phyloP scores from a whole-genome alignment of 2,888 invertebrate genomes.

The Rhingia campestris region DNA sequence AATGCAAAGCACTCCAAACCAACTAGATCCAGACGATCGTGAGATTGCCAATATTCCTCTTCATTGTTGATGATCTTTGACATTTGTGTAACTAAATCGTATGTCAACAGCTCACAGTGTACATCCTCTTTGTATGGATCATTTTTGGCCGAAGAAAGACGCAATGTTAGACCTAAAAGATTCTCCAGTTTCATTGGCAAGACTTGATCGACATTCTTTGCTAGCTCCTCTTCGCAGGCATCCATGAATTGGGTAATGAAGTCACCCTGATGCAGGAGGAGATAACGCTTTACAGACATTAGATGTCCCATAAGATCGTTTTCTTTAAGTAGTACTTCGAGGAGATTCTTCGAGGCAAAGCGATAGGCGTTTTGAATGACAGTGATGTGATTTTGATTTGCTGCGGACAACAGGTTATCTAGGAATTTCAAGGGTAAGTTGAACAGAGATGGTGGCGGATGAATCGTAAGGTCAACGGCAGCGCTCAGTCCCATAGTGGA shows the following conservation, averaged over 20 bases:
- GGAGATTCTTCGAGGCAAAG: constrained; percentile 93
- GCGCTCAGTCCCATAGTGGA: too few relatives aligned
- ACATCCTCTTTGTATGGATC: constrained; percentile 98
- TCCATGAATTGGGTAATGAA: constrained; percentile 98
- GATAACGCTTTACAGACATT: constrained; percentile 92
- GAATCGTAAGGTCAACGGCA: too few relatives aligned
- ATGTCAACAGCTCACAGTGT: constrained; percentile 92
- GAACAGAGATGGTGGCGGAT: too few relatives aligned
- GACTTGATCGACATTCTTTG: constrained; percentile 94
- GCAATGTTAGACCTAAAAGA: constrained; percentile 93
- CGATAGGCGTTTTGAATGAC: constrained; percentile 95
- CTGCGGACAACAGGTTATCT: too few relatives aligned
- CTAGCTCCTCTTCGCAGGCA: constrained; percentile 95
- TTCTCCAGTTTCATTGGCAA: constrained; percentile 94
- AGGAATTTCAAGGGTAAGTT: too few relatives aligned
- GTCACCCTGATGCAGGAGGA: constrained; percentile 95
- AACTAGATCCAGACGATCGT: constrained; percentile 87
- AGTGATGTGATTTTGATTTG: constrained; percentile 86
- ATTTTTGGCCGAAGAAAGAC: constrained; percentile 93
- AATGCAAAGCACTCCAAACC: constrained; percentile 97
- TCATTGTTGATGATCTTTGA: constrained; percentile 93
- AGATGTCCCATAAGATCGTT: constrained; percentile 95
- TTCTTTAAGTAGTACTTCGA: constrained; percentile 94
- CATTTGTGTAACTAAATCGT: constrained; percentile 95
- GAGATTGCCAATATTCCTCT: constrained; percentile 88